These are phyloP conservation scores for Drosophila busckii DNA, from an alignment of 1,140 invertebrate species.

Conservation along the genomic window DNA sequence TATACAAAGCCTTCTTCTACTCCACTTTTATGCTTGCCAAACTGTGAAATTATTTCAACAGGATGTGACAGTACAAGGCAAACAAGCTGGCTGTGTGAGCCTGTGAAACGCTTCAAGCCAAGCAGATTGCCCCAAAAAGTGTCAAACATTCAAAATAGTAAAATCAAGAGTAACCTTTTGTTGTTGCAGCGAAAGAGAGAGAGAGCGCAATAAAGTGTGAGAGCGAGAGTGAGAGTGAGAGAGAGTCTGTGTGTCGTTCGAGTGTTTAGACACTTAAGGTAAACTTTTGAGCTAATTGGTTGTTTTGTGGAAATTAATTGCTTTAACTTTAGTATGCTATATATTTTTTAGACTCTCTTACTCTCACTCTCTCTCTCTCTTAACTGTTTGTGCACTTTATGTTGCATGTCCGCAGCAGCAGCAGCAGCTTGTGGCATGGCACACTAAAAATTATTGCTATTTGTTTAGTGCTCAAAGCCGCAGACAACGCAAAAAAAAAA, in stretches of 20 bases:
- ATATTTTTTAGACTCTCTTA: slow-evolving; percentile 38
- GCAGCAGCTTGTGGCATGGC: background rate
- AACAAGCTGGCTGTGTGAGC: slow-evolving; percentile 58
- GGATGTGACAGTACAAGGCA: slow-evolving; percentile 72
- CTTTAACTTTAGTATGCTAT: slow-evolving; percentile 78
- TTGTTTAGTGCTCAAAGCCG: slow-evolving; percentile 60
- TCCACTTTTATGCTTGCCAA: too few relatives aligned
- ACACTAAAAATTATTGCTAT: slow-evolving; percentile 56
- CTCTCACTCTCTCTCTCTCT: background rate
- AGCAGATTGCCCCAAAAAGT: slow-evolving; percentile 56
- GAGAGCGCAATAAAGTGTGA: background rate
- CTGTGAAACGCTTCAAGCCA: slow-evolving; percentile 11
- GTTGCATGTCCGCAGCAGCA: slow-evolving; percentile 52
- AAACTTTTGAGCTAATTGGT: slow-evolving; percentile 79
- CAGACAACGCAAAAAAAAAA: slow-evolving; percentile 29
- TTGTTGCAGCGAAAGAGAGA: slow-evolving; percentile 34
- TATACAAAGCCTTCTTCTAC: too few relatives aligned
- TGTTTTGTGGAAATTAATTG: slow-evolving; percentile 79
- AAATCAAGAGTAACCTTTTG: slow-evolving; percentile 79
- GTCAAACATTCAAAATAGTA: slow-evolving; percentile 79
- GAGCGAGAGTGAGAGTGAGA: slow-evolving; percentile 1
- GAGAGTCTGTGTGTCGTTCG: slow-evolving; percentile 20
- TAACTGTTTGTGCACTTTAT: slow-evolving; percentile 58
- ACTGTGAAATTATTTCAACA: slow-evolving; percentile 75
- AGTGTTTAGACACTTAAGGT: slow-evolving; percentile 78